These are phyloP conservation scores for Anolis apletophallus DNA, from an alignment of 2,797 vertebrate genomes.

Conservation along the genomic window DNA sequence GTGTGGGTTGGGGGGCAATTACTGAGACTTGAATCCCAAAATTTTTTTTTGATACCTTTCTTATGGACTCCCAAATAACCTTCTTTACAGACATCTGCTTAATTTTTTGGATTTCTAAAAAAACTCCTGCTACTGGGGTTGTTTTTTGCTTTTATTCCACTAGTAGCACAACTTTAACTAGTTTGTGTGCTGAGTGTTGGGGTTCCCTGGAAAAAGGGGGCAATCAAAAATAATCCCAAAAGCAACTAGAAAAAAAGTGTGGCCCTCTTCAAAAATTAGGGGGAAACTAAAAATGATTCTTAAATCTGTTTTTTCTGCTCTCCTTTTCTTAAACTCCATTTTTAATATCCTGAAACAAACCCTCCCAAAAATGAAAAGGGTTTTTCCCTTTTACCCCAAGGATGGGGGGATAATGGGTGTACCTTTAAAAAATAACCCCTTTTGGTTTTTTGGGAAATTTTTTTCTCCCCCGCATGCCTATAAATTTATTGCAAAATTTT, in stretches of 20 bases:
- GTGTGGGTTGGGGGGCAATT: not conserved
- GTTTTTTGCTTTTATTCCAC: not conserved
- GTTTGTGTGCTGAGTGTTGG: not conserved
- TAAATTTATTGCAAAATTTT: slow-evolving; percentile 27
- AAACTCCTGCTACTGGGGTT: not conserved
- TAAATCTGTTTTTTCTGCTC: not conserved
- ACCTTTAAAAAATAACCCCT: not conserved
- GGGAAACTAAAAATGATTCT: not conserved
- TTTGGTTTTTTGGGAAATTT: slow-evolving; percentile 23
- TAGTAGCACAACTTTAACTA: not conserved
- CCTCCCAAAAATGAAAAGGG: not conserved
- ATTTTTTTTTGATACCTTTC: not conserved
- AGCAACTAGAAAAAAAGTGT: not conserved
- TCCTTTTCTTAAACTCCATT: not conserved
- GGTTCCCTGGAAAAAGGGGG: no score
- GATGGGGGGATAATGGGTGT: no score
- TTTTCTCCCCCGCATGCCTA: slow-evolving; percentile 3
- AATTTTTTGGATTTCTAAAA: not conserved
- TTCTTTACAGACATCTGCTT: not conserved
- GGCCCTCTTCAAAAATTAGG: not conserved
- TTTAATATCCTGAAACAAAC: not conserved
- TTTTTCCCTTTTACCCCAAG: not conserved
- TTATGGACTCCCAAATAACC: not conserved
- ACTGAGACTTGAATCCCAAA: not conserved
- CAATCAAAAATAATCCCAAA: not conserved